These are phyloP conservation scores for Lamellibrachia satsuma DNA, from an alignment of 2,888 invertebrate species.

Conservation along the genomic window DNA sequence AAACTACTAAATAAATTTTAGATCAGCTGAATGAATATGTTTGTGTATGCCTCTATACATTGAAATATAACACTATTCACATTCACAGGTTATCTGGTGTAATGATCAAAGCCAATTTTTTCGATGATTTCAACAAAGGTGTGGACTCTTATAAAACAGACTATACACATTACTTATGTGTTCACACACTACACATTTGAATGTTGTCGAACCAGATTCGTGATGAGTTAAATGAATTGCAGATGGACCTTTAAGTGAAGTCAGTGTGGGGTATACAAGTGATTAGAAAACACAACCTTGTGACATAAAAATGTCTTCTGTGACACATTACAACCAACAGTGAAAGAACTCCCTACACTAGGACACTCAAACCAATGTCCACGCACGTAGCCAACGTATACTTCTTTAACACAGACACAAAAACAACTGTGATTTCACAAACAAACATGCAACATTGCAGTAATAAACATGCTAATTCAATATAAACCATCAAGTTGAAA, in stretches of 20 bases:
- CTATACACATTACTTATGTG: no score
- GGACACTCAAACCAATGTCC: background rate
- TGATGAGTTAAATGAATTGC: background rate
- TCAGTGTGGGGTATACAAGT: background rate
- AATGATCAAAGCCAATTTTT: no score
- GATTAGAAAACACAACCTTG: constrained; percentile 9
- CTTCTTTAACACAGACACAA: background rate
- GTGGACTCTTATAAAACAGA: no score
- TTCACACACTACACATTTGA: background rate
- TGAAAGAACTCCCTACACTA: background rate
- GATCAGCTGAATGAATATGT: no score
- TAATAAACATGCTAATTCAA: background rate
- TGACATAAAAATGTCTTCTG: background rate
- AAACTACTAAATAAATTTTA: background rate
- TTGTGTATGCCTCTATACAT: no score
- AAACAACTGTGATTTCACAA: constrained; percentile 17
- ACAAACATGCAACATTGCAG: background rate
- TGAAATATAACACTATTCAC: no score
- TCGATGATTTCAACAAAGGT: no score
- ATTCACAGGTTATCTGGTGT: no score
- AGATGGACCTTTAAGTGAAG: background rate
- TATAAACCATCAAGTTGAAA: background rate
- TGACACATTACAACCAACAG: background rate
- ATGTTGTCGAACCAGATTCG: background rate
- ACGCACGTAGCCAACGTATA: background rate